Evolutionary conservation across 2,797 vertebrate species (phyloP), one percentile per base, ranked within the genome.

Genomic region (Microtus californicus): DNA sequence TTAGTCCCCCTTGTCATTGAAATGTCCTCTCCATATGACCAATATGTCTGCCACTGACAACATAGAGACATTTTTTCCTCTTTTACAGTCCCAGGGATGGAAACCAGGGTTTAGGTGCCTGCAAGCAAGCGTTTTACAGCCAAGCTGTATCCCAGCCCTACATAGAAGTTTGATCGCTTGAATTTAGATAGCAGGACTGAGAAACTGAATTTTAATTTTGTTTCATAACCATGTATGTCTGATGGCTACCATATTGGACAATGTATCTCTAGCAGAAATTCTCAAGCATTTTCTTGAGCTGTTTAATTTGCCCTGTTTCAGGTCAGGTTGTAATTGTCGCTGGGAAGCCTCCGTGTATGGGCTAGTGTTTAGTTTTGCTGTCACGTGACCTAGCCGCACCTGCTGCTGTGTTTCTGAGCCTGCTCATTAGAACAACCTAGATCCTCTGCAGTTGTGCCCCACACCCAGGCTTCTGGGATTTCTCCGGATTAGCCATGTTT

Each of bases 201-300:
- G 77, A 83, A 91, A 67, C 67, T 90, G 76, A 86, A 59, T 90
- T 87, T 83, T 65, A 19, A n/a, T 45, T 88, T 88, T 78, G 23
- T 89, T 89, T 89, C 71, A 7, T 92, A 40, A 76, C n/a, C 48
- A 69, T 12, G 3, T 54, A 34, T 76, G 31, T 25, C 2, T 73
- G 76, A 14, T 87, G 73, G 51, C 48, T 34, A 34, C 69, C 12
- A 0, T 51, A 10, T 74, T 69, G 73, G 56, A 93, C 37, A 80
- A 1, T 67, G 34, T 27, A 73, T 27, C 21, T 37, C 29, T 63
- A 11, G 2, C 5, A 65, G 61, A 88, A 93, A 81, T 79, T 73
- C n/a, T 93, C 87, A 27, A 87, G 51, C 21, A 13, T 13, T 92
- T 9, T 80, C 45, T 92, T 8, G 43, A 0, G 19, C 15, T 81